Percentiles rank a stretch among this genome's conserved stretches.
Conservation (phyloP, 2,888 invertebrate species). For the Elaeidobius kamerunicus region DNA sequence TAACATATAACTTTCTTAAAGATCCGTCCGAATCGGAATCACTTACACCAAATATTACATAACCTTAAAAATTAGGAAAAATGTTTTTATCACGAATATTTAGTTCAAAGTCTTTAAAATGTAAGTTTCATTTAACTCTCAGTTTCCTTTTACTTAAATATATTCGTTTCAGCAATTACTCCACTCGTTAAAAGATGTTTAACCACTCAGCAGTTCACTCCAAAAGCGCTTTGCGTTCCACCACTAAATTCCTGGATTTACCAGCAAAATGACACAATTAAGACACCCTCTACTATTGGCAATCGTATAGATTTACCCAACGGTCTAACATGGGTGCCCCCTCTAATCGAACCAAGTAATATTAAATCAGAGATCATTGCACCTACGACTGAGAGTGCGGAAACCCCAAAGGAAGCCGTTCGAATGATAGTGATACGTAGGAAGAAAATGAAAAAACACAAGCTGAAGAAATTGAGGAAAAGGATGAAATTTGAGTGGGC, state of each 20-base stretch:
- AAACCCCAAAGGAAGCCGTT: constrained; percentile 66
- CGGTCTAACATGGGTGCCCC: constrained; percentile 35
- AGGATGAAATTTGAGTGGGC: constrained; percentile 75
- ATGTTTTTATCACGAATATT: not conserved
- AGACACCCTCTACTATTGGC: constrained; percentile 36
- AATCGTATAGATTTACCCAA: constrained; percentile 41
- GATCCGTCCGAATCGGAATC: not conserved
- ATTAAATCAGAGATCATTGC: constrained; percentile 37
- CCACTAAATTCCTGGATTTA: constrained; percentile 43
- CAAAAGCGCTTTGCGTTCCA: constrained; percentile 1
- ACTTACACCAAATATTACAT: not conserved
- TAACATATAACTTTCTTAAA: not conserved
- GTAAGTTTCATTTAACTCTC: no score
- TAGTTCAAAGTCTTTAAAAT: not conserved
- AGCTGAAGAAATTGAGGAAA: constrained; percentile 74
- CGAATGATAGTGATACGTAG: constrained; percentile 73
- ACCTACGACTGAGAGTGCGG: constrained; percentile 38
- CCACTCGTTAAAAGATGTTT: constrained; percentile 8
- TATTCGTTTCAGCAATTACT: not conserved
- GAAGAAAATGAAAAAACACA: constrained; percentile 86
- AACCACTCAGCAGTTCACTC: not conserved
- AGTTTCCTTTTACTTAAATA: not conserved
- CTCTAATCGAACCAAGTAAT: constrained; percentile 35
- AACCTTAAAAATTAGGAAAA: not conserved
- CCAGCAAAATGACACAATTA: constrained; percentile 41